A percentile compares a stretch with the other conserved stretches of the same genome.
Evolutionary conservation across 1,140 invertebrate genomes (phyloP).

Genomic region (Drosophila sulfurigaster): DNA sequence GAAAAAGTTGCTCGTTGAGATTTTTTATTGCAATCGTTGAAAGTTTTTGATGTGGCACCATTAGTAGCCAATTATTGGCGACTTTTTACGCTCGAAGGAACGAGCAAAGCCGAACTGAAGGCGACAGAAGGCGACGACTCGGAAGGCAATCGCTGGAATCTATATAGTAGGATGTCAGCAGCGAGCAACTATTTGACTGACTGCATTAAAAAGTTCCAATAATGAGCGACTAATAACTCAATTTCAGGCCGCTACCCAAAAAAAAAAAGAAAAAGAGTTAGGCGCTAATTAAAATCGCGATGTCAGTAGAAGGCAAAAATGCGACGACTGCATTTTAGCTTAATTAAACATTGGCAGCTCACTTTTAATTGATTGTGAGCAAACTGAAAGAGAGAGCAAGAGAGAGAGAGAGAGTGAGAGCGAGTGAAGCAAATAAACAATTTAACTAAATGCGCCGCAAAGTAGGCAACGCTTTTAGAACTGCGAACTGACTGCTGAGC

Average conservation of each 20-base stretch:
- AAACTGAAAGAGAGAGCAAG: conserved; percentile 58
- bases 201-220: conserved; percentile 66
- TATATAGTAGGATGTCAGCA: conserved; percentile 71
- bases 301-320: conserved; percentile 29
- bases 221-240: conserved; percentile 78
- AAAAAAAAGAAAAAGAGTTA: conserved; percentile 6
- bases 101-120: not conserved
- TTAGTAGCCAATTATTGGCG: conserved; percentile 82
- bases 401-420: conserved; percentile 16
- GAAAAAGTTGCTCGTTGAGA: conserved; percentile 29
- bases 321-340: conserved; percentile 71
- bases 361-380: conserved; percentile 81
- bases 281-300: conserved; percentile 68
- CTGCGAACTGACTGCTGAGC: conserved; percentile 33
- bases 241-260: conserved; percentile 38
- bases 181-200: conserved; percentile 61
- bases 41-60: conserved; percentile 78
- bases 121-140: conserved; percentile 20
- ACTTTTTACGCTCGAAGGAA: conserved; percentile 59
- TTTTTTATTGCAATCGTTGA: conserved; percentile 75
- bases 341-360: conserved; percentile 82
- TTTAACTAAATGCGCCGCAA: conserved; percentile 82
- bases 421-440: conserved; percentile 70
- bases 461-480: conserved; percentile 67
- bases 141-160: conserved; percentile 46